These are phyloP conservation scores for Takifugu ocellatus DNA, from an alignment of 2,797 vertebrate genomes.

Conservation along the genomic window DNA sequence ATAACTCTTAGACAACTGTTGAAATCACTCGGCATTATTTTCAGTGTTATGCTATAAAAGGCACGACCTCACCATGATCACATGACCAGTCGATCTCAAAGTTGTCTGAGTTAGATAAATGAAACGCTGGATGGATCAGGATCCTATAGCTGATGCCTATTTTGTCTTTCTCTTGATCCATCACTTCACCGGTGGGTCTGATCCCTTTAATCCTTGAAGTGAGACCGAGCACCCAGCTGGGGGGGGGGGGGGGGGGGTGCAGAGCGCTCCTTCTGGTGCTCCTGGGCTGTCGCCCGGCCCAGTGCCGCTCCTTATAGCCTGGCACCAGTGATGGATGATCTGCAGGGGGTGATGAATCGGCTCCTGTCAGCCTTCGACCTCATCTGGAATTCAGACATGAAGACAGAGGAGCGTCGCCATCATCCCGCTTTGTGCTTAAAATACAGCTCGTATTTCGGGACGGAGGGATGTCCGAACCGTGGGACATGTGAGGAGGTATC, in stretches of 20 bases:
- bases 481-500: not conserved
- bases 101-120: too few relatives aligned
- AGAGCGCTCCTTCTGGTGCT: slow-evolving; percentile 20
- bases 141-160: slow-evolving; percentile 4
- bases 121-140: not conserved
- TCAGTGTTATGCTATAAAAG: too few relatives aligned
- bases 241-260: slow-evolving; percentile 13
- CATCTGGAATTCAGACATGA: slow-evolving; percentile 57
- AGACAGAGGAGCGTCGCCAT: slow-evolving; percentile 22
- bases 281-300: slow-evolving; percentile 11
- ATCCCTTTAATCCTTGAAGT: slow-evolving; percentile 23
- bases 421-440: slow-evolving; percentile 26
- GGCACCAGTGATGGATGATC: slow-evolving; percentile 61
- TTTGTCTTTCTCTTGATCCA: slow-evolving; percentile 24
- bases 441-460: slow-evolving; percentile 3
- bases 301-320: slow-evolving; percentile 12
- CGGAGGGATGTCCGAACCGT: not conserved
- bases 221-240: slow-evolving; percentile 1
- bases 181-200: slow-evolving; percentile 32
- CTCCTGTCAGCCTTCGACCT: slow-evolving; percentile 54
- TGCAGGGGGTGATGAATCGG: slow-evolving; percentile 58
- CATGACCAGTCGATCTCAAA: too few relatives aligned
- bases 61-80: too few relatives aligned
- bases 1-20: too few relatives aligned
- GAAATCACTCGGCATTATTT: too few relatives aligned